Conservation (phyloP, 1,140 invertebrate genomes). For the Orius laevigatus region DNA sequence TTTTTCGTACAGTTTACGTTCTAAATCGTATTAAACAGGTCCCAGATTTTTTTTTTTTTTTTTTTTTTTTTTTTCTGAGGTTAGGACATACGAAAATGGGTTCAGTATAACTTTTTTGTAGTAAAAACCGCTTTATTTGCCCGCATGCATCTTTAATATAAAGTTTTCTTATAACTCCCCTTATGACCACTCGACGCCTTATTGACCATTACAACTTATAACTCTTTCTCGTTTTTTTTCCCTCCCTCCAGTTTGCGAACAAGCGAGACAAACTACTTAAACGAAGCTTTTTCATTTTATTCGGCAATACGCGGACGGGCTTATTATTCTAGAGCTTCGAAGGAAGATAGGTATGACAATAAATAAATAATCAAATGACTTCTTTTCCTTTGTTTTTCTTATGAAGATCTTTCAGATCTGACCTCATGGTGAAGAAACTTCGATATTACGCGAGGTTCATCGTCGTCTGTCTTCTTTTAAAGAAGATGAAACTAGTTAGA, state of each 20-base stretch:
- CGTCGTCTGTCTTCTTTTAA: constrained; percentile 84
- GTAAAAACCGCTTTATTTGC: too few relatives aligned
- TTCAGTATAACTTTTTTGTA: too few relatives aligned
- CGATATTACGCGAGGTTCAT: constrained; percentile 94
- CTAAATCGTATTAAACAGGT: too few relatives aligned
- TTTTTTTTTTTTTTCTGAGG: neutral
- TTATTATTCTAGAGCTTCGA: constrained; percentile 85
- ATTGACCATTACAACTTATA: too few relatives aligned
- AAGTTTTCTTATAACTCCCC: too few relatives aligned
- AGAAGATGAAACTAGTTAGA: constrained; percentile 84
- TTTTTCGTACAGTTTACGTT: too few relatives aligned
- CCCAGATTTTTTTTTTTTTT: too few relatives aligned
- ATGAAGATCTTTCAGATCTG: constrained; percentile 40
- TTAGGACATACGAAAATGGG: too few relatives aligned
- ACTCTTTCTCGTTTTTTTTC: too few relatives aligned
- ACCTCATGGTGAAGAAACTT: constrained; percentile 95
- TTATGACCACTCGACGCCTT: too few relatives aligned
- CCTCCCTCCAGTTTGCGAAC: constrained; percentile 54
- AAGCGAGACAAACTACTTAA: constrained; percentile 90
- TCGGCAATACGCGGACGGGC: constrained; percentile 82
- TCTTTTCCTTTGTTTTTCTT: neutral
- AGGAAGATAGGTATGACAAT: constrained; percentile 64
- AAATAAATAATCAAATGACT: neutral
- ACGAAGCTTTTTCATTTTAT: constrained; percentile 93
- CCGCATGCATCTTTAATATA: too few relatives aligned